Conservation (phyloP, 2,888 invertebrate species). For the Siphlonurus alternatus region DNA sequence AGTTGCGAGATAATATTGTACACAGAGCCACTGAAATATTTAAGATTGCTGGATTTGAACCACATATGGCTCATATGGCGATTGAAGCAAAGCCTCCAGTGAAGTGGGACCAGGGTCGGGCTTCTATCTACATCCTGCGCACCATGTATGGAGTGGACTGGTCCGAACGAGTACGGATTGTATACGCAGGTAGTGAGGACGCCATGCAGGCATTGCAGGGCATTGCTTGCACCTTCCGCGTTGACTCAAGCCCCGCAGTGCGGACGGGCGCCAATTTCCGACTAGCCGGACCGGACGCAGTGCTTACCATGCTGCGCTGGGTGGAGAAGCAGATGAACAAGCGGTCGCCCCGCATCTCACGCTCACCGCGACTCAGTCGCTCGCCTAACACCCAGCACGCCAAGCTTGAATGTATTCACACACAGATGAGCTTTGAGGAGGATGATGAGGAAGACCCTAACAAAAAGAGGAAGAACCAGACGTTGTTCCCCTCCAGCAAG, state of each 20-base stretch:
- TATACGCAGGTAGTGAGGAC: slow-evolving; percentile 82
- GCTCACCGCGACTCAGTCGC: slow-evolving; percentile 5
- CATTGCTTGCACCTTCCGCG: slow-evolving; percentile 84
- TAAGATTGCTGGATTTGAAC: slow-evolving; percentile 52
- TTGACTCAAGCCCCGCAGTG: slow-evolving; percentile 66
- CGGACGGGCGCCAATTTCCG: slow-evolving; percentile 55
- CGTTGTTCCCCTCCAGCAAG: not conserved
- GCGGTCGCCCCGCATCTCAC: slow-evolving; percentile 42
- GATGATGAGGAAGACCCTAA: slow-evolving; percentile 14
- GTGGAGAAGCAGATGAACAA: slow-evolving; percentile 68
- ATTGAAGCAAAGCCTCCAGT: slow-evolving; percentile 84
- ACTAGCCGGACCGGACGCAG: slow-evolving; percentile 74
- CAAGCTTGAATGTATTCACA: slow-evolving; percentile 17
- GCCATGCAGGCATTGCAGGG: slow-evolving; percentile 85
- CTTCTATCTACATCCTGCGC: slow-evolving; percentile 75
- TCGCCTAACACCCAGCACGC: slow-evolving; percentile 1
- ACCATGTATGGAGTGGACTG: slow-evolving; percentile 84
- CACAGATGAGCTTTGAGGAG: slow-evolving; percentile 21
- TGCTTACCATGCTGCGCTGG: slow-evolving; percentile 79
- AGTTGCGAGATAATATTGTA: slow-evolving; percentile 47
- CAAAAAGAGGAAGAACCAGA: not conserved
- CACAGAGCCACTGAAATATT: slow-evolving; percentile 59
- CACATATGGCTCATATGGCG: slow-evolving; percentile 67
- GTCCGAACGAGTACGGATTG: slow-evolving; percentile 77
- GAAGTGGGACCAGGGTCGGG: slow-evolving; percentile 80